Evolutionary conservation across 2,113 vertebrate species (phyloP), one percentile per base, ranked within the genome.

Genomic region (Odocoileus virginianus): DNA sequence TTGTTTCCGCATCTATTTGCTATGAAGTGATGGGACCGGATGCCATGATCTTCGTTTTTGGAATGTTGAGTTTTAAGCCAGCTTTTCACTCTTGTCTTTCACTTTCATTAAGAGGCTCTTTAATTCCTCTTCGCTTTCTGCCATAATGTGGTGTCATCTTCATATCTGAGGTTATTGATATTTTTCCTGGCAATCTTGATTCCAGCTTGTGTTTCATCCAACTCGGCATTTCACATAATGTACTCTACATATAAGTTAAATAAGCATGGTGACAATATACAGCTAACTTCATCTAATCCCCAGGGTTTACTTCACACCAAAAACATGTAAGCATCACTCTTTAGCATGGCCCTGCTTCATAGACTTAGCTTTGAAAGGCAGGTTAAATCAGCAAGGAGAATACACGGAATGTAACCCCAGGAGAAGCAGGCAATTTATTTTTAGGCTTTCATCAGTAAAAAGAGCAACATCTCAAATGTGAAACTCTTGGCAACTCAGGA

Each of bases 401-500:
- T 23, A 61, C 27, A 61, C 33, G 27, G 84, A 58, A 36, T 28
- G 7, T 21, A 33, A n/a, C 10, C 91, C 43, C 8, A 76, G 81
- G 40, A 94, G 81, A 79, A 94, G 47, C 12, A 87, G 81, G 84
- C 47, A 43, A 76, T 89, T 92, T 88, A 92, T 92, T 90, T 95
- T 98, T 91, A 97, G 90, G 30, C 82, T 96, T 95, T 57, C 67
- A 78, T 95, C 67, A 21, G 78, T 61, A 58, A 97, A 97, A 98
- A 95, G 79, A 97, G 96, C 96, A 94, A 58, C 86, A 95, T 94
- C 82, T 95, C 67, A 61, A 89, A 94, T 21, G 13, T 91, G 85
- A 57, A 98, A 95, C 85, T 58, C 95, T 85, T 87, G 52, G 84
- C 90, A 96, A 88, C 82, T 95, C 97, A 86, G 81, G 76, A 91